A percentile compares a stretch with the other conserved stretches of the same genome.
These are phyloP conservation scores for Drosophila sulfurigaster DNA, from an alignment of 1,140 invertebrate genomes.

Conservation along the genomic window DNA sequence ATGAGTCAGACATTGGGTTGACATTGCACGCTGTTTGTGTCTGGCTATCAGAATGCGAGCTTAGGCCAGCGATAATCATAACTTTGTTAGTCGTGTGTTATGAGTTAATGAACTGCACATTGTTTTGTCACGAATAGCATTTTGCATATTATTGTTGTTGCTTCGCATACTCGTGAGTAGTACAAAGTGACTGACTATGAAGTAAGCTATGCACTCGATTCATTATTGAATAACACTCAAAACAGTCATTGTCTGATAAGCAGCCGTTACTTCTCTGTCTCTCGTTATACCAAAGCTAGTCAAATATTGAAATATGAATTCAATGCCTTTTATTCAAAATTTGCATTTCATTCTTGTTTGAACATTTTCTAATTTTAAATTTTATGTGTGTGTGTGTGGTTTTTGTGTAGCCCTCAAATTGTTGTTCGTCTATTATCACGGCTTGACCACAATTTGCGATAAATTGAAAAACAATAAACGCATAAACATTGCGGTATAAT, in stretches of 20 bases:
- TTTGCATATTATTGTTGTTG: slow-evolving; percentile 25
- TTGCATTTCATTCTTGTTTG: slow-evolving; percentile 19
- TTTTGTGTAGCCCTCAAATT: slow-evolving; percentile 14
- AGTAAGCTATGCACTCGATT: slow-evolving; percentile 61
- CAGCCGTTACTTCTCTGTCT: neutral
- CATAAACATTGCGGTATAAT: slow-evolving; percentile 45
- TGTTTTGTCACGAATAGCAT: slow-evolving; percentile 38
- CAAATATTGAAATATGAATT: slow-evolving; percentile 37
- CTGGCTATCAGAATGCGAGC: slow-evolving; percentile 14
- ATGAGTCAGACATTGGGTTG: slow-evolving; percentile 34
- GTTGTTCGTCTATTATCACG: slow-evolving; percentile 36
- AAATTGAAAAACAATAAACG: slow-evolving; percentile 51
- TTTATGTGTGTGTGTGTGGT: slow-evolving; percentile 10
- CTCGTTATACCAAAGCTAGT: neutral
- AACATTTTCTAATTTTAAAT: slow-evolving; percentile 51
- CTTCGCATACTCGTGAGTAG: neutral
- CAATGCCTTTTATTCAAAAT: slow-evolving; percentile 44
- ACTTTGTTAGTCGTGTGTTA: slow-evolving; percentile 4
- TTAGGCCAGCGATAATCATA: slow-evolving; percentile 22
- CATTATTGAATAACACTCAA: slow-evolving; percentile 69
- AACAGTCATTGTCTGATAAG: slow-evolving; percentile 50
- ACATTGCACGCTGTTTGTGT: slow-evolving; percentile 51
- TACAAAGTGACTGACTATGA: slow-evolving; percentile 43
- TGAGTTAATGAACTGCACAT: slow-evolving; percentile 76
- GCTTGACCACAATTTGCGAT: slow-evolving; percentile 32